Percentiles rank a stretch among this genome's conserved stretches.
These are phyloP conservation scores for Pangasianodon hypophthalmus DNA, from an alignment of 2,113 vertebrate species.

Conservation along the genomic window DNA sequence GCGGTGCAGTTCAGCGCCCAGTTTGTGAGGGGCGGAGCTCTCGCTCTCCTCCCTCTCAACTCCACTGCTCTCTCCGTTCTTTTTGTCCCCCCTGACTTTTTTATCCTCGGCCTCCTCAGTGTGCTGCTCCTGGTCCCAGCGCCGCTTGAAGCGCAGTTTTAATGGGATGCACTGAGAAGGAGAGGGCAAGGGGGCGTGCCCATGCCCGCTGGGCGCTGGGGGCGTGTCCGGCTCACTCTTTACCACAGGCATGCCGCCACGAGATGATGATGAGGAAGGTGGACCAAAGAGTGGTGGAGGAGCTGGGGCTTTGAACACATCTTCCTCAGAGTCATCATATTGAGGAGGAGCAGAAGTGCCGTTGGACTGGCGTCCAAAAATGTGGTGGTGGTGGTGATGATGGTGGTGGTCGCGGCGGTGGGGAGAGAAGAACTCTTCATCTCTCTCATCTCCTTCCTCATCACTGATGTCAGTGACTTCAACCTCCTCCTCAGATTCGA, in stretches of 20 bases:
- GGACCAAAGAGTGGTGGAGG: constrained; percentile 69
- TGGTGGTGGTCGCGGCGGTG: constrained; percentile 52
- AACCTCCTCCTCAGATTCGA: constrained; percentile 85
- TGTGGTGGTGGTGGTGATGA: constrained; percentile 52
- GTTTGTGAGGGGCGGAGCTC: constrained; percentile 66
- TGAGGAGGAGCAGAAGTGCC: constrained; percentile 42
- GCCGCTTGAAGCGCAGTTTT: constrained; percentile 88
- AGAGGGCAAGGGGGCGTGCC: constrained; percentile 14
- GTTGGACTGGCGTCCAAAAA: constrained; percentile 55
- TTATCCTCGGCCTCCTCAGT: constrained; percentile 82
- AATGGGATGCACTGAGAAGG: constrained; percentile 83
- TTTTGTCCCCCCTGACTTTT: constrained; percentile 74
- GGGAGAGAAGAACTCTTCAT: constrained; percentile 68
- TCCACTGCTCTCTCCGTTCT: constrained; percentile 48
- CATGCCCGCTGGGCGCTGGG: constrained; percentile 54
- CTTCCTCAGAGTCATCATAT: constrained; percentile 84
- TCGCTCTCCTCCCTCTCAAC: constrained; percentile 65
- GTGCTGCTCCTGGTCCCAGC: constrained; percentile 91
- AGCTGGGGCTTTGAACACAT: constrained; percentile 88
- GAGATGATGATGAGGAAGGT: constrained; percentile 62
- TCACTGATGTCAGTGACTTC: constrained; percentile 91
- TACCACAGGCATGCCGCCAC: constrained; percentile 49
- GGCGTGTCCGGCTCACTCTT: constrained; percentile 72
- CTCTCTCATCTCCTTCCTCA: constrained; percentile 76
- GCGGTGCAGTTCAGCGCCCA: constrained; percentile 83